Percentiles rank a stretch among this genome's conserved stretches.
These are phyloP conservation scores for Mythimna lalbum DNA, from an alignment of 2,888 invertebrate genomes.

Conservation along the genomic window DNA sequence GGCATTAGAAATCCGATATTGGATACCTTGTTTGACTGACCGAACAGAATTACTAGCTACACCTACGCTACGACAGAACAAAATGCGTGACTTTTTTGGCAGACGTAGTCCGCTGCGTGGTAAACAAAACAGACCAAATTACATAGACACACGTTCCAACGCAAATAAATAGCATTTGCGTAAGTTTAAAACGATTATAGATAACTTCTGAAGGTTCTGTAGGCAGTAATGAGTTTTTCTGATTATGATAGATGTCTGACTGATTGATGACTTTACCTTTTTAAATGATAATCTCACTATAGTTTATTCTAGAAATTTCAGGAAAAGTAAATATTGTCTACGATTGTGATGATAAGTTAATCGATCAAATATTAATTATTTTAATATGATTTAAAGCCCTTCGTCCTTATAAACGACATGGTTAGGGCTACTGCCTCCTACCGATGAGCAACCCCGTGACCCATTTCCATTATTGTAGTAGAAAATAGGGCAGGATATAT, in stretches of 20 bases:
- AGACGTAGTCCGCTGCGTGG: conserved; percentile 55
- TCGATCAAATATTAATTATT: not conserved
- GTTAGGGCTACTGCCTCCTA: conserved; percentile 16
- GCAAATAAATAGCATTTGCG: conserved; percentile 46
- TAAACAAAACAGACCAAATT: conserved; percentile 63
- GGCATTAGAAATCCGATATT: conserved; percentile 53
- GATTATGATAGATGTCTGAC: not conserved
- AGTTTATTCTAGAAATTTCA: not conserved
- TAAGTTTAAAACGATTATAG: conserved; percentile 46
- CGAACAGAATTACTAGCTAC: conserved; percentile 38
- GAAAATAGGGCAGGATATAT: conserved; percentile 85
- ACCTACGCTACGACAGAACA: conserved; percentile 54
- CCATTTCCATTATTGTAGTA: conserved; percentile 81
- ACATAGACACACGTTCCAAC: conserved; percentile 40
- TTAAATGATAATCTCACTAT: conserved; percentile 10
- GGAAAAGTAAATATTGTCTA: conserved; percentile 1
- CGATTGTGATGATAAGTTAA: not conserved
- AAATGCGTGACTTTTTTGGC: conserved; percentile 67
- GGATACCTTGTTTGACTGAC: conserved; percentile 37
- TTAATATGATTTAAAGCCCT: not conserved
- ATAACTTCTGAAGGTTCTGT: conserved; percentile 8
- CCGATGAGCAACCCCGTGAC: conserved; percentile 78
- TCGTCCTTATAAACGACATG: conserved; percentile 9
- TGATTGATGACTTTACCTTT: conserved; percentile 6
- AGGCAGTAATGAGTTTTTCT: conserved; percentile 2